Evolutionary conservation across 2,888 invertebrate genomes (phyloP).

Genomic region (Drosophila longiperda): DNA sequence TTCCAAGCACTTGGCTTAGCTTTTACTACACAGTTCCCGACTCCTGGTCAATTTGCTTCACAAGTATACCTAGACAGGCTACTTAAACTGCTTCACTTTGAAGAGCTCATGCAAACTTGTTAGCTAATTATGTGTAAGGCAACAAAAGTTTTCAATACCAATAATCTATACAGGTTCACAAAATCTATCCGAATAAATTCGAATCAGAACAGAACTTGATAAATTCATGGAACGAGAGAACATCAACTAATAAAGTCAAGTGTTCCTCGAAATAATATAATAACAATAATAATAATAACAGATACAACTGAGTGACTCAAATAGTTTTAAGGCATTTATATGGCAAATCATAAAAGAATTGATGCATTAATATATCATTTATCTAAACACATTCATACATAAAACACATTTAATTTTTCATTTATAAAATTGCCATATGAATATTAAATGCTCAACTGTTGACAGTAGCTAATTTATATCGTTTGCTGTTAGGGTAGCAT

Average conservation of each 20-base stretch:
- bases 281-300: neutral
- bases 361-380: neutral
- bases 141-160: slow-evolving; percentile 35
- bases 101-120: slow-evolving; percentile 66
- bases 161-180: slow-evolving; percentile 10
- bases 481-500: slow-evolving; percentile 11
- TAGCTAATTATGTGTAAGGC: slow-evolving; percentile 64
- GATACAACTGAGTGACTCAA: neutral
- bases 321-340: neutral
- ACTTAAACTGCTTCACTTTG: slow-evolving; percentile 70
- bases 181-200: slow-evolving; percentile 1
- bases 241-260: neutral
- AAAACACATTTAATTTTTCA: neutral
- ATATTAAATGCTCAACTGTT: neutral
- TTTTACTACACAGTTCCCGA: slow-evolving; percentile 5
- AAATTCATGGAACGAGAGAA: neutral
- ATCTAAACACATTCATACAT: neutral
- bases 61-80: slow-evolving; percentile 40
- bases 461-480: neutral
- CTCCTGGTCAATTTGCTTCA: slow-evolving; percentile 8
- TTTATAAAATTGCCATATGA: neutral
- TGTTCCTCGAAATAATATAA: neutral
- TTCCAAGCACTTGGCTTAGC: slow-evolving; percentile 10
- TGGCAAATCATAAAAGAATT: neutral
- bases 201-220: neutral